Evolutionary conservation across 2,888 invertebrate species (phyloP).

Genomic region (Hoplodrina blanda): DNA sequence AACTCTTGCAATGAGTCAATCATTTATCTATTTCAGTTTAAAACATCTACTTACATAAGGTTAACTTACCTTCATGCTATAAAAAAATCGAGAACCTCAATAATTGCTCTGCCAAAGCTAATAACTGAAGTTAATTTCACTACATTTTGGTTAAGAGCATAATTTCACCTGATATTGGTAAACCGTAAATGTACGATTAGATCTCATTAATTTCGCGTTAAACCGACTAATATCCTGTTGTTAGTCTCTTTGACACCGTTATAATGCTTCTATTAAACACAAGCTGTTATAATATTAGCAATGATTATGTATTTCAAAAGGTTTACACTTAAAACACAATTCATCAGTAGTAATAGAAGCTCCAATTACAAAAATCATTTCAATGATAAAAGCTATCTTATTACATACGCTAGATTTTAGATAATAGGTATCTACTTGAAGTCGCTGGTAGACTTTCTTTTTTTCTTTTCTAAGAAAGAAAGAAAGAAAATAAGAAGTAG

Average conservation of each 20-base stretch:
- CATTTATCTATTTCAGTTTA: no score
- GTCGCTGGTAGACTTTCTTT: no score
- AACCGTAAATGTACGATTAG: conserved; percentile 1
- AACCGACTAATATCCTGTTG: conserved; percentile 6
- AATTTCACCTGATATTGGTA: conserved; percentile 10
- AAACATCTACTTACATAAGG: no score
- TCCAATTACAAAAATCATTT: no score
- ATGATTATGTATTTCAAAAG: background rate
- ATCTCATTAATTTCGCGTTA: conserved; percentile 5
- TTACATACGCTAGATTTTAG: no score
- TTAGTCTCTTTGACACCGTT: background rate
- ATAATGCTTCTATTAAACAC: background rate
- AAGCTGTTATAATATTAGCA: background rate
- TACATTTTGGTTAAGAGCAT: background rate
- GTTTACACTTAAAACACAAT: background rate
- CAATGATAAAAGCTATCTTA: no score
- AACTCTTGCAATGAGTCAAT: no score
- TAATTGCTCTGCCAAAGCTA: background rate
- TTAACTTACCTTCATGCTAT: background rate
- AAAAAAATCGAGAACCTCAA: background rate
- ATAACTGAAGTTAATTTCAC: background rate
- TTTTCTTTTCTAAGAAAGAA: no score
- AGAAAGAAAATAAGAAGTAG: no score
- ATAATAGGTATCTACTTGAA: no score
- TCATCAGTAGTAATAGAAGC: no score